Conservation (phyloP, 2,797 vertebrate genomes). For the Craterocephalus amniculus region DNA sequence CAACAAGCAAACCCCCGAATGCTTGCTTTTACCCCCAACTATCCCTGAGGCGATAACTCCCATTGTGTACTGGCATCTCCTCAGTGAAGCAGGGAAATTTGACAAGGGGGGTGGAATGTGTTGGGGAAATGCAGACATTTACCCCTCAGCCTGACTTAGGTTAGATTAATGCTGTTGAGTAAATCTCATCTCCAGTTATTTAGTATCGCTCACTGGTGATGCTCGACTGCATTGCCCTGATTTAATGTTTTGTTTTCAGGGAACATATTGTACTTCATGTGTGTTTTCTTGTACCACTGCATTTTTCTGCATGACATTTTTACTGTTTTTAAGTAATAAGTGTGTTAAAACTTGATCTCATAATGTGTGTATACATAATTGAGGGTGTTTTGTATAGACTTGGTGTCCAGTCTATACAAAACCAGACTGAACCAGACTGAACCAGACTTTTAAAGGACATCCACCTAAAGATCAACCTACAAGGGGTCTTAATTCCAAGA, state of each 20-base stretch:
- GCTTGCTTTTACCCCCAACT: slow-evolving; percentile 43
- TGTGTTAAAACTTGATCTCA: no score
- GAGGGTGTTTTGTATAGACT: no score
- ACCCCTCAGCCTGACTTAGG: slow-evolving; percentile 58
- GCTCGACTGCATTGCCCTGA: neutral
- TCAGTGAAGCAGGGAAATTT: slow-evolving; percentile 43
- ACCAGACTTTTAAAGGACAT: no score
- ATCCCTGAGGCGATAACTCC: slow-evolving; percentile 61
- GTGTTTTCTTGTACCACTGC: no score
- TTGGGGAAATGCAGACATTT: slow-evolving; percentile 46
- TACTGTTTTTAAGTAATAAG: neutral
- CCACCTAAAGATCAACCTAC: no score
- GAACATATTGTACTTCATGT: neutral
- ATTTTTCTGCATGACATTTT: neutral
- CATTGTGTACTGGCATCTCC: slow-evolving; percentile 44
- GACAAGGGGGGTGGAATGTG: slow-evolving; percentile 24
- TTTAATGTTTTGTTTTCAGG: slow-evolving; percentile 1
- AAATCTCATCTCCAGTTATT: slow-evolving; percentile 23
- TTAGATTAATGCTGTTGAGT: slow-evolving; percentile 37
- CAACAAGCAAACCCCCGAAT: slow-evolving; percentile 46
- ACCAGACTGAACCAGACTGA: no score
- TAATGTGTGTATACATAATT: no score
- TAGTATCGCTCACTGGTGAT: neutral
- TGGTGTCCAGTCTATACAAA: no score
- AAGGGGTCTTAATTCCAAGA: no score